Conservation (phyloP, 2,797 vertebrate genomes). For the Anomalospiza imberbis region DNA sequence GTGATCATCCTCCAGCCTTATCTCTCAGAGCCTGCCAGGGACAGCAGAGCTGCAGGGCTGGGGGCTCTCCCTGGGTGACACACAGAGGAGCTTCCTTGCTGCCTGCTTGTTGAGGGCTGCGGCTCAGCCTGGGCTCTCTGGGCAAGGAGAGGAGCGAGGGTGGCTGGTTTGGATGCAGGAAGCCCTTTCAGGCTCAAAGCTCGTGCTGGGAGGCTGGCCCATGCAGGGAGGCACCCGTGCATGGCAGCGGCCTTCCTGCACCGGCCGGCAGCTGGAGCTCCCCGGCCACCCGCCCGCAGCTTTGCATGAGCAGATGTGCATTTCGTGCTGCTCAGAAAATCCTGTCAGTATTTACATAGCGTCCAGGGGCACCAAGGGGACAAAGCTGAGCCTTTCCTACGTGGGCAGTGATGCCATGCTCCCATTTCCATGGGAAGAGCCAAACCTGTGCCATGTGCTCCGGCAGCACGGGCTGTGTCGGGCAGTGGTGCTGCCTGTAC, state of each 20-base stretch:
- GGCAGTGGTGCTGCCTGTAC: fast-evolving
- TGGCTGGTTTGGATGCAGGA: background rate
- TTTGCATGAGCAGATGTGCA: slow-evolving; percentile 34
- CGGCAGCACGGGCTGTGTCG: fast-evolving
- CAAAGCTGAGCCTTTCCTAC: background rate
- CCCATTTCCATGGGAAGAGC: background rate
- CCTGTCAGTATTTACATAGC: background rate
- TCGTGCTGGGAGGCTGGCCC: background rate
- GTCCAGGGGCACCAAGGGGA: background rate
- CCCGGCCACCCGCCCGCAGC: fast-evolving
- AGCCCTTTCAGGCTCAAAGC: background rate
- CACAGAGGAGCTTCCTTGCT: background rate
- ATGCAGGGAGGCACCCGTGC: background rate
- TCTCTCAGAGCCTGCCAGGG: background rate
- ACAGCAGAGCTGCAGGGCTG: background rate
- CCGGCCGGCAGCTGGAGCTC: fast-evolving
- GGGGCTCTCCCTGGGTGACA: background rate
- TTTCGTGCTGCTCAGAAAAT: background rate
- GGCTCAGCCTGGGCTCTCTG: background rate
- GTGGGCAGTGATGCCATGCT: fast-evolving
- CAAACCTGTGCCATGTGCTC: fast-evolving
- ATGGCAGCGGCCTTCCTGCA: background rate
- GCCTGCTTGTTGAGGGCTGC: background rate
- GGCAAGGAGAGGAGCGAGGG: background rate
- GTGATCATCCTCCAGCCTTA: background rate